Base-by-base conservation (phyloP, 1,140 invertebrate species). In the Bombus confusus region DNA sequence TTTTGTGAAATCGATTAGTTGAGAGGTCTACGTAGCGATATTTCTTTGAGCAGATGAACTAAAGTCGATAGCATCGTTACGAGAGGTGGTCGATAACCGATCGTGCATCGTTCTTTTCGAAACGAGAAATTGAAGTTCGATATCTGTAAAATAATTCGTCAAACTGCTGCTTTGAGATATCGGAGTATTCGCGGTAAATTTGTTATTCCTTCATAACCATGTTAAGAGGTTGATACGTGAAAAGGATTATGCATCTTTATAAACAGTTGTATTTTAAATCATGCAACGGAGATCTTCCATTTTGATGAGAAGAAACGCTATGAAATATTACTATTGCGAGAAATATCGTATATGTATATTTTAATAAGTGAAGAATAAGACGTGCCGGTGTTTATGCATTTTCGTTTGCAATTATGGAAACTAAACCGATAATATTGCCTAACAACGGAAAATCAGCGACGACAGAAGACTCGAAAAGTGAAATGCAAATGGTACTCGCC, bases 51-150 rank as follows among this genome's bases (percentile, higher is more conserved):
- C 72, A 75, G 80, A 64, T 69, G 83, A 77, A 41, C 79, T 37
- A 80, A 90, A 90, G 89, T 90, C 89, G 89, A 90, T 90, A 90
- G 80, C 86, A 84, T 92, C 84, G 87, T 90, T 78, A 86, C 80
- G 76, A 82, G 79, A 79, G 28, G 57, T 88, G 86, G 89, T 92
- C 91, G 91, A 92, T 92, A 91, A 83, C 82, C 69, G 84, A 86
- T 86, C 18, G 83, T 59, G 71, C 90, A 89, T 91, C 88, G 90
- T 87, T 91, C 83, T 79, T 87, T 91, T 86, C 90, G 74, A 92
- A 93, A 87, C 93, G 93, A 93, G 91, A 92, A 91, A 93, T 93
- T 93, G 91, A 93, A 92, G 90, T 93, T 93, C 93, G 93, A 93
- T 93, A 91, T 90, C 87, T 88, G 83, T 86, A 83, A 85, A 90